Conservation (phyloP, 2,888 invertebrate species). For the Tinea trinotella region DNA sequence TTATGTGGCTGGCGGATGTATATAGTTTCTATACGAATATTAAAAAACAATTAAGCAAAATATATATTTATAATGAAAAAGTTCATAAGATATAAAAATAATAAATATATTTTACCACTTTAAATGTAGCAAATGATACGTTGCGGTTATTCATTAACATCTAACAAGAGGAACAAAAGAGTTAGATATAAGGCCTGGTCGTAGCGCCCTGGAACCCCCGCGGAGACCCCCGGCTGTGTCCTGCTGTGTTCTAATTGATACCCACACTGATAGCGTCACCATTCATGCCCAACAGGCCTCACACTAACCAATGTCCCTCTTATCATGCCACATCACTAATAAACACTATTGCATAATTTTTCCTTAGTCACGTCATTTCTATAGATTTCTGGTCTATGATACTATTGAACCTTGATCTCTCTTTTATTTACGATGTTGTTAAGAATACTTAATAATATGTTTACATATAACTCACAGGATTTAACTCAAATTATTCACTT, state of each 20-base stretch:
- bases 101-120: not conserved
- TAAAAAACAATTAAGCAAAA: too few species aligned
- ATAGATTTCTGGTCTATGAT: too few species aligned
- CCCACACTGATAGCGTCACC: conserved; percentile 46
- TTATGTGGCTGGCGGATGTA: not conserved
- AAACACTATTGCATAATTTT: conserved; percentile 1
- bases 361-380: not conserved
- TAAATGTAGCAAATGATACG: not conserved
- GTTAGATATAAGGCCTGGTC: conserved; percentile 29
- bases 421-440: too few species aligned
- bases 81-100: not conserved
- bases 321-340: conserved; percentile 34
- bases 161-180: conserved; percentile 34
- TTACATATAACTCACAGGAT: too few species aligned
- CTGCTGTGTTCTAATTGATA: conserved; percentile 37
- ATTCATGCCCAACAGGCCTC: conserved; percentile 33
- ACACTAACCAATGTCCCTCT: conserved; percentile 28
- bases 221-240: conserved; percentile 30
- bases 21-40: too few species aligned
- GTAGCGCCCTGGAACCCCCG: conserved; percentile 29
- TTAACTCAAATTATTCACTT: too few species aligned
- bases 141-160: conserved; percentile 44
- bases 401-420: too few species aligned
- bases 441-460: too few species aligned
- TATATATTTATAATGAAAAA: not conserved